These are phyloP conservation scores for Edolisoma coerulescens DNA, from an alignment of 2,113 vertebrate species.

Conservation along the genomic window DNA sequence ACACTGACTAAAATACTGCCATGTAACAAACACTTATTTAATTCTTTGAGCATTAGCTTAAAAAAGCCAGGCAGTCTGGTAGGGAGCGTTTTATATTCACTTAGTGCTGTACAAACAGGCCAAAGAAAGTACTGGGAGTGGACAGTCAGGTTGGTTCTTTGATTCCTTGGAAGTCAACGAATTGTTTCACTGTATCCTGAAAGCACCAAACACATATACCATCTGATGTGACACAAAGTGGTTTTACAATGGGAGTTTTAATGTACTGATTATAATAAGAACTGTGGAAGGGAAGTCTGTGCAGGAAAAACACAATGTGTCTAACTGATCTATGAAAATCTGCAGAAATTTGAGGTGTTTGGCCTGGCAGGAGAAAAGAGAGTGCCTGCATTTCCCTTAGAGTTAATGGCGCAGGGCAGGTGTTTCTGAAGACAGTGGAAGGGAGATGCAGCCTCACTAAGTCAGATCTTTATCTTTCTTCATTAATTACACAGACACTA, in stretches of 20 bases:
- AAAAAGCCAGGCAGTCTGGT: not conserved
- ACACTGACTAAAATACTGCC: constrained; percentile 3
- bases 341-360: not conserved
- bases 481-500: not conserved
- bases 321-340: not conserved
- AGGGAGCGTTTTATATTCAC: not conserved
- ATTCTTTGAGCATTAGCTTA: not conserved
- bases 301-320: not conserved
- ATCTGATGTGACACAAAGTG: not conserved
- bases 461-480: not conserved
- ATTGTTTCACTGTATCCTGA: not conserved
- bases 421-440: not conserved
- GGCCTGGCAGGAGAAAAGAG: not conserved
- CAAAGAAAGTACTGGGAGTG: not conserved
- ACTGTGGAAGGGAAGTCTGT: not conserved
- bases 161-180: not conserved
- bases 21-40: not conserved
- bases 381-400: not conserved
- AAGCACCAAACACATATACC: not conserved
- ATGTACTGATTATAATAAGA: not conserved
- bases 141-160: not conserved
- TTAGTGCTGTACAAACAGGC: not conserved
- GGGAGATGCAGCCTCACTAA: not conserved
- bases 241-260: not conserved
- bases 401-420: not conserved